Base-by-base conservation (phyloP, 2,888 invertebrate species). In the Eustalomyia histrio region DNA sequence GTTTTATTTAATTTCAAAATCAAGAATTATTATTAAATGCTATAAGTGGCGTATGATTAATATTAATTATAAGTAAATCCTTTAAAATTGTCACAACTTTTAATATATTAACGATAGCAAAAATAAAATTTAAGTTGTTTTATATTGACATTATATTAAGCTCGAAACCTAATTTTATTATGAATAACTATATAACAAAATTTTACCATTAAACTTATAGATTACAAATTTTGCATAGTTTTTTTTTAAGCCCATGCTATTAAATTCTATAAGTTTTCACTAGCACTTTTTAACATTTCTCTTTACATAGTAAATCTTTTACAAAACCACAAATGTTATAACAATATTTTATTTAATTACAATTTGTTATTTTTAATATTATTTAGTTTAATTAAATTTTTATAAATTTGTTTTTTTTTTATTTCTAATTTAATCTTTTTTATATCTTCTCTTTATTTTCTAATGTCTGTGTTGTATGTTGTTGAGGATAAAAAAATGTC, bases 331-430 rank as follows among this genome's bases (percentile, higher is more conserved):
- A 29, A 29, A 4, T 29, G 3, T 4, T 39, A 39, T 39, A 3
- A 35, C 35, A 35, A 12, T 39, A 39, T 1, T 12, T 39, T 12
- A 39, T 12, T 39, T 39, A 12, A 39, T 39, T 39, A 12, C 14
- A 47, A n/a, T 47, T 47, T 47, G 43, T 47, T 47, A 4, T n/a
- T 47, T 47, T 47, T 47, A 47, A 47, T n/a, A n/a, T 6, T 6
- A 47, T 58, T 58, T 33, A 16, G 58, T 58, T 58, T 10, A 58
- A 33, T 33, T 33, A 0, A 24, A 16, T 33, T 58, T 33, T 58
- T n/a, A 58, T 14, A 58, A n/a, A 29, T 6, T 6, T 29, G 29
- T 29, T 29, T n/a, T n/a, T n/a, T n/a, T n/a, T n/a, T n/a, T n/a
- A 4, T 29, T 29, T 6, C 29, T 29, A 29, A 29, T 29, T 29